These are phyloP conservation scores for Iguana delicatissima DNA, from an alignment of 2,797 vertebrate genomes.

Conservation along the genomic window DNA sequence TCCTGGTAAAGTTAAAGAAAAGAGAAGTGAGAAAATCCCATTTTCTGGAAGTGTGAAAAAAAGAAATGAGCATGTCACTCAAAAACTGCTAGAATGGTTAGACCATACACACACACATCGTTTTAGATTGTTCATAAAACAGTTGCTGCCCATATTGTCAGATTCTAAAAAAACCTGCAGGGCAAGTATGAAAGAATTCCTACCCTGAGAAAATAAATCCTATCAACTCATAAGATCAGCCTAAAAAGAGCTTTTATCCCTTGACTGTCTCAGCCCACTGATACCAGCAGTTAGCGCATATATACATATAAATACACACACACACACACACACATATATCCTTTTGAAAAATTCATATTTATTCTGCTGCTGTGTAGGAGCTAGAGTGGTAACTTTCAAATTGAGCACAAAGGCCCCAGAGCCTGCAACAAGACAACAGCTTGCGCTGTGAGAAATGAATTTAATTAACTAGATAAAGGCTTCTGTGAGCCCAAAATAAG, in stretches of 20 bases:
- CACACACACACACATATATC: neutral
- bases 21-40: slow-evolving; percentile 3
- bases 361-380: neutral
- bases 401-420: neutral
- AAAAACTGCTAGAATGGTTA: neutral
- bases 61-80: neutral
- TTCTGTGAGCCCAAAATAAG: neutral
- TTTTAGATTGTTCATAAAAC: neutral
- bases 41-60: slow-evolving; percentile 17
- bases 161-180: neutral
- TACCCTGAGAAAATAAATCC: neutral
- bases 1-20: slow-evolving; percentile 13
- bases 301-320: neutral
- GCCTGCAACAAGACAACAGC: neutral
- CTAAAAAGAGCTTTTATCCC: neutral
- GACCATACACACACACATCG: no score
- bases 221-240: neutral
- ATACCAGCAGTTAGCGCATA: neutral
- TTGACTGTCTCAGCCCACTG: neutral
- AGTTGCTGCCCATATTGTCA: neutral
- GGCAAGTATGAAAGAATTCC: neutral
- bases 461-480: neutral
- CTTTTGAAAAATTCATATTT: neutral
- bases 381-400: neutral
- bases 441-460: neutral